phyloP scores from a whole-genome alignment of 1,140 invertebrate species.

The Acromyrmex charruanus region DNA sequence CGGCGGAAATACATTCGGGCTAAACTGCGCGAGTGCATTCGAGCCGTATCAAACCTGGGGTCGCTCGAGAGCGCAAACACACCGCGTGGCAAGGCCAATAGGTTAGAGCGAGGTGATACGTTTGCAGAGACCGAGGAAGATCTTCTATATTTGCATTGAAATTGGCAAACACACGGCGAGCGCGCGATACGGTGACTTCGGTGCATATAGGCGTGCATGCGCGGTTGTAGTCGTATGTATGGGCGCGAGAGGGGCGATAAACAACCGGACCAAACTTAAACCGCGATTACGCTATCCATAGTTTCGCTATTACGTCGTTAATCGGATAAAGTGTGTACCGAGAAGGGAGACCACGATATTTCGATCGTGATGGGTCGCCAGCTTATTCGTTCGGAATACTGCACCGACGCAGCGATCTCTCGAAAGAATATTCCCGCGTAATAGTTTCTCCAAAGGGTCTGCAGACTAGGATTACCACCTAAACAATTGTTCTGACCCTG shows the following conservation, averaged over 20 bases:
- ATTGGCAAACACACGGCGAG: conserved; percentile 78
- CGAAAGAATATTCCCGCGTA: background rate
- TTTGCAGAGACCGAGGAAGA: conserved; percentile 71
- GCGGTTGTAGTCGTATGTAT: background rate
- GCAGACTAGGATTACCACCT: no score
- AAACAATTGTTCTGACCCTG: background rate
- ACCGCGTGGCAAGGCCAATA: conserved; percentile 66
- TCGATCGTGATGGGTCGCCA: background rate
- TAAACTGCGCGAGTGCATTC: conserved; percentile 51
- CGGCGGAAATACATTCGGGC: conserved; percentile 41
- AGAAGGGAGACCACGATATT: background rate
- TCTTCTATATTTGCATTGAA: conserved; percentile 80
- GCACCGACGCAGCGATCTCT: no score
- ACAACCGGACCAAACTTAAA: conserved; percentile 47
- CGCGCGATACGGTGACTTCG: conserved; percentile 49
- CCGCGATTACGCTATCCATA: conserved; percentile 25
- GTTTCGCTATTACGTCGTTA: conserved; percentile 42
- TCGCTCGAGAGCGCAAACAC: conserved; percentile 62
- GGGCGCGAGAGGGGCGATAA: conserved; percentile 18
- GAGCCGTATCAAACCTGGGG: conserved; percentile 36
- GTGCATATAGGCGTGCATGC: background rate
- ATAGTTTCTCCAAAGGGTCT: background rate
- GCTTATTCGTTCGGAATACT: background rate
- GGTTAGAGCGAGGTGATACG: conserved; percentile 71
- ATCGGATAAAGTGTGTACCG: conserved; percentile 15